Base-by-base conservation (phyloP, 2,113 vertebrate species). In the Eonycteris spelaea region DNA sequence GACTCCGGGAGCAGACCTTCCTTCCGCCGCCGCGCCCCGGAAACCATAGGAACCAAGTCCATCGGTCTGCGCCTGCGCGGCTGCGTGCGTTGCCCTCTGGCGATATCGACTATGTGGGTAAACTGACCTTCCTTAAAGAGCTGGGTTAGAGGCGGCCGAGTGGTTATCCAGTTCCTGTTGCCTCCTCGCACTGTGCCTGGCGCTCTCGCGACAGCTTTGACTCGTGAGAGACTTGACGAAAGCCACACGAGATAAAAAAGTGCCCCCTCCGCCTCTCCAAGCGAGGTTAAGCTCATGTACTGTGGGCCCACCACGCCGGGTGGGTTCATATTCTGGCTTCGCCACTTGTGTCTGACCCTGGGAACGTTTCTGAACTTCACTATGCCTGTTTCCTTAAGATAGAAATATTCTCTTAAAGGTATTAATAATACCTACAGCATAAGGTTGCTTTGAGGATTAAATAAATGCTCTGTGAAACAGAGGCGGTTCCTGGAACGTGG, bases 31-130 rank as follows among this genome's bases (percentile, higher is more conserved):
- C 24, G 2, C 4, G 15, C 28, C 48, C n/a, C 7, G 73, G 86
- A 88, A 96, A 89, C 90, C 68, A 30, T 53, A 86, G 94, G 55
- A 86, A 94, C 78, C 18, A 33, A 85, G 2, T 33, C 9, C 6
- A 0, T 2, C 5, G 5, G 3, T 68, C 7, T 96, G 91, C 91
- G 74, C 84, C n/a, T 94, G 97, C 79, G 84, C 74, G 0, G 2
- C 3, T 0, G 2, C 5, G 21, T 28, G 26, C 6, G 3, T 18
- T 13, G 83, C 0, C 4, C 0, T 13, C 10, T 2, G 5, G 24
- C 3, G 48, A 2, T 21, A 0, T 0, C 33, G 33, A 21, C 7
- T 14, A 13, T 2, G 7, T 3, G 2, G 16, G 18, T 4, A 0
- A 19, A 7, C 7, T 7, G 38, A 26, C 1, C 3, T 78, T 21